Evolutionary conservation across 2,113 vertebrate genomes (phyloP).

Genomic region (Oxygymnocypris stewartii): DNA sequence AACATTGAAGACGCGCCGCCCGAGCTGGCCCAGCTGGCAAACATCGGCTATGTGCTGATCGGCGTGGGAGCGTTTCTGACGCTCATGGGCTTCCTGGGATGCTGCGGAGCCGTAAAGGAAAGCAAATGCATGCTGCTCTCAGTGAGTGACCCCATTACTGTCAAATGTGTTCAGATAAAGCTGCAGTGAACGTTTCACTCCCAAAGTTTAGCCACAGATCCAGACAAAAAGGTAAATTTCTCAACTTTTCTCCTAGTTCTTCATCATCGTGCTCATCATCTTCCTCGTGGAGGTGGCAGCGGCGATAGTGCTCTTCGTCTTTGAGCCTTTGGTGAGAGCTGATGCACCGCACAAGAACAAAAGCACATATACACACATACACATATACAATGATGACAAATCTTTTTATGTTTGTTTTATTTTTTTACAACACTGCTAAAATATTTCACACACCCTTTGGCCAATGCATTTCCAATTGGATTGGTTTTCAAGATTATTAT

Average conservation of each 20-base stretch:
- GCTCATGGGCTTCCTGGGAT: slow-evolving; percentile 70
- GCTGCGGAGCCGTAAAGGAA: slow-evolving; percentile 68
- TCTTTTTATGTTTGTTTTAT: too few relatives aligned
- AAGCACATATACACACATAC: neutral
- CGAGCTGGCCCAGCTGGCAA: slow-evolving; percentile 60
- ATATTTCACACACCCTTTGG: too few relatives aligned
- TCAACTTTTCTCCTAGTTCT: slow-evolving; percentile 41
- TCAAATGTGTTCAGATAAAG: neutral
- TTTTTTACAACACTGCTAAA: too few relatives aligned
- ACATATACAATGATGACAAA: too few relatives aligned
- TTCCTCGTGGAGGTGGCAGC: slow-evolving; percentile 55
- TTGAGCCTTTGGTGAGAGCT: slow-evolving; percentile 49
- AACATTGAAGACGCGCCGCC: slow-evolving; percentile 31
- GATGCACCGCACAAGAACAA: neutral
- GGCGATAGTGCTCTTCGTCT: slow-evolving; percentile 46
- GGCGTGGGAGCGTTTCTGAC: slow-evolving; percentile 61
- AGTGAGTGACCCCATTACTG: slow-evolving; percentile 57
- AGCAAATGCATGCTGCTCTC: slow-evolving; percentile 67
- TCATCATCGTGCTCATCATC: slow-evolving; percentile 54
- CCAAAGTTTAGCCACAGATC: neutral
- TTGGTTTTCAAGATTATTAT: too few relatives aligned
- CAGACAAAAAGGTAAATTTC: neutral
- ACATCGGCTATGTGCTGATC: slow-evolving; percentile 68
- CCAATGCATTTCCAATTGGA: too few relatives aligned
- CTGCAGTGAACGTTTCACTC: neutral